phyloP scores from a whole-genome alignment of 2,797 vertebrate species.

The Tolypeutes matacus region DNA sequence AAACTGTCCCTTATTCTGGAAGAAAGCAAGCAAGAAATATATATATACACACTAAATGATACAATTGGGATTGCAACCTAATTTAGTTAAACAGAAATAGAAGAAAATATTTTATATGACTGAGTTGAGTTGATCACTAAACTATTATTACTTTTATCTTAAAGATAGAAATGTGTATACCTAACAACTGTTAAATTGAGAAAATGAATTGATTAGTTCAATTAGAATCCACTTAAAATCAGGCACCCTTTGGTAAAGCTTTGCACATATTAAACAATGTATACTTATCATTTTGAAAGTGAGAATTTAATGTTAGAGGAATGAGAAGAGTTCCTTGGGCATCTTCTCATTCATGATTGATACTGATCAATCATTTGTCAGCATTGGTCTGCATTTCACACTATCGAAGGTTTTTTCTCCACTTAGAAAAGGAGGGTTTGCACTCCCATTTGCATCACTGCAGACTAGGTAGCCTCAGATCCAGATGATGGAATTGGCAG shows the following conservation, averaged over 20 bases:
- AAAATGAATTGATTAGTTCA: constrained; percentile 74
- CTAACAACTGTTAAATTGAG: constrained; percentile 75
- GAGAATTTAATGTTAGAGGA: neutral
- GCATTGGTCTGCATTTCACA: constrained; percentile 95
- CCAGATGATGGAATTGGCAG: no score
- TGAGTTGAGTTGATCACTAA: constrained; percentile 65
- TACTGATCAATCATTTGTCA: constrained; percentile 97
- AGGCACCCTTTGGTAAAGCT: constrained; percentile 59
- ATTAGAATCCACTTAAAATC: constrained; percentile 63
- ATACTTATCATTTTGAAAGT: neutral
- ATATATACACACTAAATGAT: no score
- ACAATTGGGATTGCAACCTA: constrained; percentile 65
- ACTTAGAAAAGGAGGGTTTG: constrained; percentile 81
- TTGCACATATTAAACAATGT: neutral
- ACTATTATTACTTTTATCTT: constrained; percentile 71
- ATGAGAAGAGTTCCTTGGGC: accelerated
- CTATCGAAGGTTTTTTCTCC: constrained; percentile 97
- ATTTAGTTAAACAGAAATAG: constrained; percentile 58
- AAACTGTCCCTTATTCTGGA: constrained; percentile 68
- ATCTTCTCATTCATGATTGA: constrained; percentile 89
- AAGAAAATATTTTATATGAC: constrained; percentile 72
- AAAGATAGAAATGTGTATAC: constrained; percentile 80
- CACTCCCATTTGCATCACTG: no score
- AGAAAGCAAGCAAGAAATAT: no score
- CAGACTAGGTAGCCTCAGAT: no score